phyloP scores from a whole-genome alignment of 2,797 vertebrate genomes.

The Tangara arthus region DNA sequence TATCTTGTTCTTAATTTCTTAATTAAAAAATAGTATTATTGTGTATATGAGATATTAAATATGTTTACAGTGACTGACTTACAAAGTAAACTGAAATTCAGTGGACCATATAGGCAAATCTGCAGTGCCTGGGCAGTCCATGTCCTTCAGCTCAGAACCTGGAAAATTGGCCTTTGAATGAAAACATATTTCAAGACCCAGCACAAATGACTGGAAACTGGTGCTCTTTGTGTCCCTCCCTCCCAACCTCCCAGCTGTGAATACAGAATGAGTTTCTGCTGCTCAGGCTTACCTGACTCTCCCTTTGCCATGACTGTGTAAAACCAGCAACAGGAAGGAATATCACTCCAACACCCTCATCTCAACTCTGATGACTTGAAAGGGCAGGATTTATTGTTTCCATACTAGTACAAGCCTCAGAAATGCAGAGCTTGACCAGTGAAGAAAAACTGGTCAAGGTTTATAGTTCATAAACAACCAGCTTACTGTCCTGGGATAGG shows the following conservation, averaged over 20 bases:
- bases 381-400: neutral
- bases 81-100: neutral
- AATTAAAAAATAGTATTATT: neutral
- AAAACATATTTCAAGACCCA: neutral
- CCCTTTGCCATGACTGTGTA: neutral
- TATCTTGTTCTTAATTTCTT: neutral
- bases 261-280: neutral
- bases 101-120: neutral
- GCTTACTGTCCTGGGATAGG: neutral
- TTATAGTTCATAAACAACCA: neutral
- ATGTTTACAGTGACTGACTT: neutral
- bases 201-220: neutral
- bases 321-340: neutral
- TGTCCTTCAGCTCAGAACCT: neutral
- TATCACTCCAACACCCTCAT: neutral
- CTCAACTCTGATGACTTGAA: neutral
- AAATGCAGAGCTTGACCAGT: neutral
- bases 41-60: neutral
- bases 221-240: neutral
- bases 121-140: neutral
- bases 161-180: neutral
- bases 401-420: neutral
- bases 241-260: neutral
- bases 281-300: neutral
- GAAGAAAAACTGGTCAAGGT: neutral